Base-by-base conservation (phyloP, 2,797 vertebrate species). In the Nyctibius grandis region DNA sequence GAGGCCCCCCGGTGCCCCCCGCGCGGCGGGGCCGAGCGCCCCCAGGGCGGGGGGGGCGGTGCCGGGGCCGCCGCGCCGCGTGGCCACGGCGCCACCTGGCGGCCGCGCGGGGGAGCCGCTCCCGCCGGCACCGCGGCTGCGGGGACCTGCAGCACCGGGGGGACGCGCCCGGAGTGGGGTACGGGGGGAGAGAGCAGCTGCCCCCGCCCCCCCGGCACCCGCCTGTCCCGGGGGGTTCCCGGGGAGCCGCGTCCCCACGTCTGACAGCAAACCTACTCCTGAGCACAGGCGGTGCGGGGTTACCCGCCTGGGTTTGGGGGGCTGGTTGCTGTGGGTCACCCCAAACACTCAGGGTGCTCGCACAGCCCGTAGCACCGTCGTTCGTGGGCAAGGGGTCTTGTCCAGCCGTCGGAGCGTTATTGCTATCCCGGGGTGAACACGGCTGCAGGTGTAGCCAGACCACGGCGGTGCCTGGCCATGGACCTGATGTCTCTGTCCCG, bases 41-140 rank as follows among this genome's bases (percentile, higher is more conserved):
- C 36, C 48, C n/a, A n/a, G n/a, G 20, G 21, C 12, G 4, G 31
- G 48, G 40, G 67, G 42, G 22, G 64, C 34, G 60, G 61, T 2
- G 59, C 57, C 54, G 82, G 31, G 34, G 11, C 38, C 7, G 21
- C 59, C 18, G 33, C 63, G 85, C 77, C 73, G 79, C 48, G 95
- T 84, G 59, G 53, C n/a, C 36, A 90, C 18, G 78, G 87, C 83
- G 84, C 72, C 93, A 82, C 84, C 93, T 88, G 92, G 84, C 60
- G 95, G 89, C n/a, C 34, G 0, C 5, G 0, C 1, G 2, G 6
- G 21, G 51, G 48, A 34, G 6, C 23, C 0, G 64, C 61, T 18
- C 12, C 51, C n/a, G 6, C 25, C 11, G 19, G 45, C 23, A 3
- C 22, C 13, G 22, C 15, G 10, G 33, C 14, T 4, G n/a, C 40